Conservation (phyloP, 2,888 invertebrate species). For the Protophormia terraenovae region DNA sequence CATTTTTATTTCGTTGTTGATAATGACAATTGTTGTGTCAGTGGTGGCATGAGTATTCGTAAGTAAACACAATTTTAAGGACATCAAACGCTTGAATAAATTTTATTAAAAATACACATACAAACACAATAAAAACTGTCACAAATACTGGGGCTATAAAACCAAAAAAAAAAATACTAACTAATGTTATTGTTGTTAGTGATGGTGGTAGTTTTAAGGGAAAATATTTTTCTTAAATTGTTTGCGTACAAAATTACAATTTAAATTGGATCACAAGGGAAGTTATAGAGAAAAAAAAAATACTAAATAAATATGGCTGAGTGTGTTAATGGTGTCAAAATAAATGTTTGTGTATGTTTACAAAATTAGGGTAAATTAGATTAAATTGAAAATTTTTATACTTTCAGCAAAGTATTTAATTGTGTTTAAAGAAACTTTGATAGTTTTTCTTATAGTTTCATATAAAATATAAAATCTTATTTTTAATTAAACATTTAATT, state of each 20-base stretch:
- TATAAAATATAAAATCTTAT: no score
- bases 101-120: constrained; percentile 35
- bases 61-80: constrained; percentile 58
- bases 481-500: no score
- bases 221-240: constrained; percentile 15
- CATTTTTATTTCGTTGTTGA: constrained; percentile 2
- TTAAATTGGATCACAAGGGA: constrained; percentile 54
- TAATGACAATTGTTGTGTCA: constrained; percentile 20
- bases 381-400: background rate
- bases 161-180: background rate
- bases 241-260: constrained; percentile 38
- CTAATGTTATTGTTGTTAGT: background rate
- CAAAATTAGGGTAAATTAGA: background rate
- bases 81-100: constrained; percentile 61
- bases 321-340: constrained; percentile 53
- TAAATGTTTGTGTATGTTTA: constrained; percentile 29
- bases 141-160: constrained; percentile 20
- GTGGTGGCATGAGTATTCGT: constrained; percentile 36
- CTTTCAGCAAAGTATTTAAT: background rate
- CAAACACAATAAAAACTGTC: constrained; percentile 33
- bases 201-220: constrained; percentile 43
- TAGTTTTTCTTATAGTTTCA: no score
- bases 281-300: constrained; percentile 1
- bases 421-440: no score
- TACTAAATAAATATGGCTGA: constrained; percentile 55